These are phyloP conservation scores for Hemibagrus guttatus DNA, from an alignment of 2,797 vertebrate species.

Conservation along the genomic window DNA sequence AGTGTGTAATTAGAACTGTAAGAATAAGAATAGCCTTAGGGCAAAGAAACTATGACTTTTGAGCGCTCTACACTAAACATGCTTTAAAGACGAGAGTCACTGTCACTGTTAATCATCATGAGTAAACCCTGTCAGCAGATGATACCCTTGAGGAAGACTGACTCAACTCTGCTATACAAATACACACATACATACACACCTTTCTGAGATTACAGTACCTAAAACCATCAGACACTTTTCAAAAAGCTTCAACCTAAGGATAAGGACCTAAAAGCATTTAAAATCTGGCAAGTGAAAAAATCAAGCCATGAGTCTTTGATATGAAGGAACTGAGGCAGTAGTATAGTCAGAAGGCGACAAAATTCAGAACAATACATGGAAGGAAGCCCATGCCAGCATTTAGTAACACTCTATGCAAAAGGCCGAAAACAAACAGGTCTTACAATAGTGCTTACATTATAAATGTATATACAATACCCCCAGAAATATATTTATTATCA, in stretches of 20 bases:
- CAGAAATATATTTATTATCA: background rate
- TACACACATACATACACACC: conserved; percentile 31
- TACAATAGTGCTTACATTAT: background rate
- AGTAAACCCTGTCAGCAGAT: conserved; percentile 53
- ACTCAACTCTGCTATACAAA: conserved; percentile 56
- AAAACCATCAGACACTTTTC: background rate
- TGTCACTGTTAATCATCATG: conserved; percentile 54
- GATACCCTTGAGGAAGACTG: conserved; percentile 56
- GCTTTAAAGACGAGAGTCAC: conserved; percentile 33
- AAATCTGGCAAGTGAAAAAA: conserved; percentile 35
- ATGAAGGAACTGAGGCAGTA: conserved; percentile 44
- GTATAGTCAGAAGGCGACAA: conserved; percentile 30
- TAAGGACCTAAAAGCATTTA: conserved; percentile 21
- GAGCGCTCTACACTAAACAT: conserved; percentile 7
- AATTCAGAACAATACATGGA: conserved; percentile 56
- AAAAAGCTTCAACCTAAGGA: conserved; percentile 22
- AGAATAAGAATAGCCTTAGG: conserved; percentile 10
- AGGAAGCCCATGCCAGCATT: conserved; percentile 49
- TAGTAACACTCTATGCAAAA: conserved; percentile 39
- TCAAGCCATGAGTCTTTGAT: conserved; percentile 42
- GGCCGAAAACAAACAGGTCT: conserved; percentile 24
- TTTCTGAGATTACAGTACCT: conserved; percentile 27
- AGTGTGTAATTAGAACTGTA: background rate
- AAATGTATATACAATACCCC: background rate
- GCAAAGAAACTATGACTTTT: background rate